These are phyloP conservation scores for Suricata suricatta DNA, from an alignment of 2,113 vertebrate genomes.

Conservation along the genomic window DNA sequence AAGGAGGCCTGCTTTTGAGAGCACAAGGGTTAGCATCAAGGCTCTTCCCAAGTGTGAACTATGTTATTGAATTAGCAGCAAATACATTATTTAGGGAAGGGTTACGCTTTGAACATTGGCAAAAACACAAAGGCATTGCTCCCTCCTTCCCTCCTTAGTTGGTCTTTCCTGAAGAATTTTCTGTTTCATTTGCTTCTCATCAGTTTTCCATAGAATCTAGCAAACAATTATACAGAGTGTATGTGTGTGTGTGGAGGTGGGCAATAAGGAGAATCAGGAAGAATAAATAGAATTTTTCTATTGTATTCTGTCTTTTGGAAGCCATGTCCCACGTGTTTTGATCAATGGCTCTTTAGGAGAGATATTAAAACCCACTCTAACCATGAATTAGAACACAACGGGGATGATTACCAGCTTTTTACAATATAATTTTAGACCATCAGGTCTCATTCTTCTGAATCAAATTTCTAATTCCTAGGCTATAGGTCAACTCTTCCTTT, in stretches of 20 bases:
- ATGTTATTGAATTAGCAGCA: constrained; percentile 47
- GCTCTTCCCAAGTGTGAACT: constrained; percentile 67
- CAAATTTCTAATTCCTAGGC: background rate
- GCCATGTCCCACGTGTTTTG: background rate
- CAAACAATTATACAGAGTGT: background rate
- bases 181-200: background rate
- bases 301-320: background rate
- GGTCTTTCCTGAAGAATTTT: constrained; percentile 25
- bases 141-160: background rate
- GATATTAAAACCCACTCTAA: background rate
- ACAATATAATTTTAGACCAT: background rate
- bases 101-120: background rate
- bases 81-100: constrained; percentile 45
- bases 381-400: background rate
- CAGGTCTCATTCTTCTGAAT: background rate
- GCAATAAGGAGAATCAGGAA: background rate
- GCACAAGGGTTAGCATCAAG: constrained; percentile 28
- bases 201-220: background rate
- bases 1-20: constrained; percentile 41
- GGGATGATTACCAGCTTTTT: background rate
- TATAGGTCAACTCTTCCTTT: background rate
- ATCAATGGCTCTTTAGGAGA: background rate
- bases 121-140: background rate
- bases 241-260: background rate
- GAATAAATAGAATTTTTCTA: background rate